A percentile compares a stretch with the other conserved stretches of the same genome.
These are phyloP conservation scores for Hepsetus odoe DNA, from an alignment of 2,113 vertebrate species.

Conservation along the genomic window DNA sequence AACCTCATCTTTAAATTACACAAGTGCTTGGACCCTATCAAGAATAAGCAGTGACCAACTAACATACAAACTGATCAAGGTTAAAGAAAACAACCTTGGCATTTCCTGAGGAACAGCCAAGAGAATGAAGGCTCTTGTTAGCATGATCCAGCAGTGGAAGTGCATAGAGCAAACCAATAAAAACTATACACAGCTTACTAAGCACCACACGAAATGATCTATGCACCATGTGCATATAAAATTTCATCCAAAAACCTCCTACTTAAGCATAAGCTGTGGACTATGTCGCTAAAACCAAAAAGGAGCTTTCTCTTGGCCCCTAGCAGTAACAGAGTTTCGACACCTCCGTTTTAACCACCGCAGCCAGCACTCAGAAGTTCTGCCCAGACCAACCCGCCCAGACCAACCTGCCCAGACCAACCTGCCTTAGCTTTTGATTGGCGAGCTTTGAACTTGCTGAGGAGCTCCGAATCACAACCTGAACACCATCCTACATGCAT, in stretches of 20 bases:
- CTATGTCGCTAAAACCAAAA: conserved; percentile 17
- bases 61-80: conserved; percentile 74
- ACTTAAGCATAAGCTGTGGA: conserved; percentile 12
- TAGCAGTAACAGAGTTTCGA: neutral
- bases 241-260: conserved; percentile 15
- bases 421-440: neutral
- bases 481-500: conserved; percentile 9
- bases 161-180: conserved; percentile 23
- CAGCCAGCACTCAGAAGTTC: neutral
- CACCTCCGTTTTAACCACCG: neutral
- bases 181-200: conserved; percentile 19
- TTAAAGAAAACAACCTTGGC: conserved; percentile 87
- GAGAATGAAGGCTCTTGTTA: conserved; percentile 48
- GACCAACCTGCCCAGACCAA: neutral
- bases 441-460: neutral
- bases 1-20: conserved; percentile 59
- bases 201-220: conserved; percentile 75
- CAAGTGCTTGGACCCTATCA: conserved; percentile 53
- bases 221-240: conserved; percentile 87
- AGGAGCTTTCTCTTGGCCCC: neutral
- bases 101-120: conserved; percentile 62
- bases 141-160: conserved; percentile 17
- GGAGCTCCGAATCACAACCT: neutral
- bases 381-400: neutral
- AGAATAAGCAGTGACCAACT: conserved; percentile 22